phyloP scores from a whole-genome alignment of 2,113 vertebrate genomes.

The cattle (Bos taurus) region DNA sequence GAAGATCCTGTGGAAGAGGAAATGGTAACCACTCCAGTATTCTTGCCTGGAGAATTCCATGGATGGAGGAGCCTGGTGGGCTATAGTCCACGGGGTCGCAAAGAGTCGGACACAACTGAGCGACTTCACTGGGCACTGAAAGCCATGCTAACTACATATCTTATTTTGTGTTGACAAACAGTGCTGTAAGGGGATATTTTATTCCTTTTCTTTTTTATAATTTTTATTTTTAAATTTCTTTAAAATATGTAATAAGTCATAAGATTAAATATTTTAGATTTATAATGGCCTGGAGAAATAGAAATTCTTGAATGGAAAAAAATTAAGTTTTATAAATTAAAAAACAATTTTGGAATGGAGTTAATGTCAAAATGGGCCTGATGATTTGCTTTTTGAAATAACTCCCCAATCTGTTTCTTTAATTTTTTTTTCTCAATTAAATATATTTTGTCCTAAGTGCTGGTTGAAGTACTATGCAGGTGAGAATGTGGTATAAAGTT shows the following conservation, averaged over 20 bases:
- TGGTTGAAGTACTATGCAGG: not conserved
- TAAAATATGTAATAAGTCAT: not conserved
- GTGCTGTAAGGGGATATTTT: not conserved
- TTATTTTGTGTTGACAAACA: not conserved
- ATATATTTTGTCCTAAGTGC: not conserved
- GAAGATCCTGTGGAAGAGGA: not conserved
- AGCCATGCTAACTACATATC: not conserved
- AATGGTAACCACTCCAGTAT: not conserved
- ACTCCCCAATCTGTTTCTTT: not conserved
- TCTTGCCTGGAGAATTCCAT: not conserved
- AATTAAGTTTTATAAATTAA: not conserved
- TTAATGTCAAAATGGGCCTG: not conserved
- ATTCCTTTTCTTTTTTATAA: not conserved
- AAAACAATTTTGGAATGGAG: not conserved
- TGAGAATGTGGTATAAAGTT: not conserved
- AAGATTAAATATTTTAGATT: not conserved
- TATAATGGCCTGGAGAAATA: not conserved
- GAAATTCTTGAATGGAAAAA: not conserved
- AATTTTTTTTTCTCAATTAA: not conserved
- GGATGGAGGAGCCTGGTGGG: not conserved
- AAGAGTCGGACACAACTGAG: not conserved
- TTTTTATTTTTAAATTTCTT: not conserved
- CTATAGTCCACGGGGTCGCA: not conserved
- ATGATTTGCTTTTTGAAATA: not conserved
- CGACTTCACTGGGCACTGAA: not conserved